These are phyloP conservation scores for Rhynchonycteris naso DNA, from an alignment of 2,797 vertebrate genomes.

Conservation along the genomic window DNA sequence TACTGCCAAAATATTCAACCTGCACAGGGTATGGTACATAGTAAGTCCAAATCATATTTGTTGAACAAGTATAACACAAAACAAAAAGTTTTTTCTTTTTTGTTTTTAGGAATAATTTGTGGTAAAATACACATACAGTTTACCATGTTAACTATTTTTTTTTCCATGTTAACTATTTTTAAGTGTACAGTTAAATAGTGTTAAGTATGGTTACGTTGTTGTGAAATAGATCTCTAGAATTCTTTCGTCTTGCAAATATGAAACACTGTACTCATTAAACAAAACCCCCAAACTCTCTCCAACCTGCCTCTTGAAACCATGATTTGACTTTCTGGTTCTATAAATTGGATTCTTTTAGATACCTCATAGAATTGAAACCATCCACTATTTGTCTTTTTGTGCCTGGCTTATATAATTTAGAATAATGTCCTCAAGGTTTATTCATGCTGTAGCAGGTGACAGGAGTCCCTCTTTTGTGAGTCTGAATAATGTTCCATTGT, in stretches of 20 bases:
- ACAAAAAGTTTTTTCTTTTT: not conserved
- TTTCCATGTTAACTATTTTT: not conserved
- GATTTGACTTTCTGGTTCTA: not conserved
- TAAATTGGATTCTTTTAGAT: not conserved
- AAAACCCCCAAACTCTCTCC: not conserved
- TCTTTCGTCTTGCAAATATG: not conserved
- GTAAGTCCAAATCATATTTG: not conserved
- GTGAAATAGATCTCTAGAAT: not conserved
- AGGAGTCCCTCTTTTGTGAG: not conserved
- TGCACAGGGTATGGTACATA: not conserved
- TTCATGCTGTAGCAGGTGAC: not conserved
- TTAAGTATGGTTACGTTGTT: not conserved
- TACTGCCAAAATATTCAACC: not conserved
- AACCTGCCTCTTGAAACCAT: not conserved
- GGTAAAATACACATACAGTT: not conserved
- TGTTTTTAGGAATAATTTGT: not conserved
- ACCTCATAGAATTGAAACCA: not conserved
- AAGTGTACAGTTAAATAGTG: not conserved
- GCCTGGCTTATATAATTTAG: not conserved
- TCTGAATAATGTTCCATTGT: not conserved
- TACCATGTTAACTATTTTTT: not conserved
- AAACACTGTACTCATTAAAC: not conserved
- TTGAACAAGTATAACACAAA: conserved; percentile 1
- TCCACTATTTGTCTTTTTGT: not conserved
- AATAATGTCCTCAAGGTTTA: not conserved